phyloP scores from a whole-genome alignment of 92 coral and sea anemone genomes.

The Paragorgia papillata region DNA sequence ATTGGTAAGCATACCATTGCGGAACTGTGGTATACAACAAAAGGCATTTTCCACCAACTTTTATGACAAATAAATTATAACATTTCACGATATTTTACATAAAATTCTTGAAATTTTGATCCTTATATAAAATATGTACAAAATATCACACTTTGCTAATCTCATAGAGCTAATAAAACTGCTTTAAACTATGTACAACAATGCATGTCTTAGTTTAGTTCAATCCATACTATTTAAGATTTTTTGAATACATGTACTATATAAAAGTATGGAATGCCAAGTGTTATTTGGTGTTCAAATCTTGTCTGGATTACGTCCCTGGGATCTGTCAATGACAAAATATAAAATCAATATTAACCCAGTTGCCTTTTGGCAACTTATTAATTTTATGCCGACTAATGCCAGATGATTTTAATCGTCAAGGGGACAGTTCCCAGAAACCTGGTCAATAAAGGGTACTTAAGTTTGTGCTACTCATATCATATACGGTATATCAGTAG shows the following conservation, averaged over 20 bases:
- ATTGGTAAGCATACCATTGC: too few relatives aligned
- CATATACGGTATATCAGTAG: background rate
- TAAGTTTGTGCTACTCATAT: background rate
- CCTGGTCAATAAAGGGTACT: too few relatives aligned
- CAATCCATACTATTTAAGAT: background rate
- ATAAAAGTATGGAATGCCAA: background rate
- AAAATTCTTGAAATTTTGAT: background rate
- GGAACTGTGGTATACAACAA: too few relatives aligned
- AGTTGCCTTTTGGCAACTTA: too few relatives aligned
- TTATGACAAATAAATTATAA: background rate
- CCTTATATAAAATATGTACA: constrained; percentile 31
- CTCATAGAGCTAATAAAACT: background rate
- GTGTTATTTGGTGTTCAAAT: background rate
- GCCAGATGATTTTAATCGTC: too few relatives aligned
- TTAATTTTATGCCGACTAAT: too few relatives aligned
- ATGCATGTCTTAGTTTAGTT: background rate
- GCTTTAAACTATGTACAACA: background rate
- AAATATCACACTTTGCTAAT: constrained; percentile 20
- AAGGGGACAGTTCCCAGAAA: too few relatives aligned
- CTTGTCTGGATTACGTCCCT: constrained; percentile 42
- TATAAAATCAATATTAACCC: background rate
- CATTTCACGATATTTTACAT: constrained; percentile 24
- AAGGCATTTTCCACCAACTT: background rate
- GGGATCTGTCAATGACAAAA: constrained; percentile 14
- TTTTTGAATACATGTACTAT: background rate